Conservation (phyloP, 2,113 vertebrate genomes). For the Melanostigma gelatinosum region DNA sequence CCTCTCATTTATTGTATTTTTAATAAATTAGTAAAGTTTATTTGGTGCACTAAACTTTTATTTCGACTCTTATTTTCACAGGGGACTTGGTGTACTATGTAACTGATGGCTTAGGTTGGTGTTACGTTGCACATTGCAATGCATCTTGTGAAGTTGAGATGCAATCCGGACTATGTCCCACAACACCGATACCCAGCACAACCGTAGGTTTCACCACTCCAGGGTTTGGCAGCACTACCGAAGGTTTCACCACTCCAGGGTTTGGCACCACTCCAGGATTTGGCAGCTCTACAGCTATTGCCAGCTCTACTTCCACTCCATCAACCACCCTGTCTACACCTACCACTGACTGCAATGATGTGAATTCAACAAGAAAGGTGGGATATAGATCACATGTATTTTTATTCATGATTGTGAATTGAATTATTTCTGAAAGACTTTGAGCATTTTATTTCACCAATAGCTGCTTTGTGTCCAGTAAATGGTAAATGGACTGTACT, state of each 20-base stretch:
- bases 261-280: not conserved
- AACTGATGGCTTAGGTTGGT: conserved; percentile 62
- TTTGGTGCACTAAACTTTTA: not conserved
- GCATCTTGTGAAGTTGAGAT: conserved; percentile 51
- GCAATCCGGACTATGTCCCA: conserved; percentile 21
- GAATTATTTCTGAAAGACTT: not conserved
- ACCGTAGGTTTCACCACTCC: not conserved
- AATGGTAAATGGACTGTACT: not conserved
- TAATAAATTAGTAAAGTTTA: not conserved
- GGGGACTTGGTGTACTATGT: conserved; percentile 66
- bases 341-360: conserved; percentile 59
- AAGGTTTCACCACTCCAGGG: not conserved
- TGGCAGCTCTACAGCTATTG: conserved; percentile 16
- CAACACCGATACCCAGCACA: conserved; percentile 56
- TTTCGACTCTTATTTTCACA: conserved; percentile 36
- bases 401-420: not conserved
- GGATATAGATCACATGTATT: not conserved
- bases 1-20: not conserved
- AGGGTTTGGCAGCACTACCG: not conserved
- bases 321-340: conserved; percentile 33
- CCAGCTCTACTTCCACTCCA: conserved; percentile 8
- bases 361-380: conserved; percentile 76
- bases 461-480: not conserved
- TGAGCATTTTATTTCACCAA: not conserved
- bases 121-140: conserved; percentile 61